These are phyloP conservation scores for Anneissia japonica DNA, from an alignment of 35 echinoderm and acorn worm genomes.

Conservation along the genomic window DNA sequence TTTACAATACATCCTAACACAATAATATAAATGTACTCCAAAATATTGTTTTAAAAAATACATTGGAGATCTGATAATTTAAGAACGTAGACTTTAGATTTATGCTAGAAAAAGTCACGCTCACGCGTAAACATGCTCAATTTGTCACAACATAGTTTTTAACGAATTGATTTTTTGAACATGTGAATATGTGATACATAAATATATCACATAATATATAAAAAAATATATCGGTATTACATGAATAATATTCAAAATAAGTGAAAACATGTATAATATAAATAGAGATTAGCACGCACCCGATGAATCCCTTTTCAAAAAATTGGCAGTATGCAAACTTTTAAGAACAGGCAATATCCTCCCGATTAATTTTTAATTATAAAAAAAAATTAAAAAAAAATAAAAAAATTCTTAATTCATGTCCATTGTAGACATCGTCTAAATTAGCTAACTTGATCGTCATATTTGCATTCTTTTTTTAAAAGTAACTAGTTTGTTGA, in stretches of 20 bases:
- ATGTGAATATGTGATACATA: not conserved
- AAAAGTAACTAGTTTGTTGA: not conserved
- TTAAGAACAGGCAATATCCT: not conserved
- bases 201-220: not conserved
- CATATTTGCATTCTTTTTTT: no score
- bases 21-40: not conserved
- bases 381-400: no score
- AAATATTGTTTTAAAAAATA: not conserved
- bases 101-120: no score
- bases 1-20: not conserved
- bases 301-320: not conserved
- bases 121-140: not conserved
- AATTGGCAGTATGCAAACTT: not conserved
- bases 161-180: not conserved
- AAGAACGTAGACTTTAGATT: no score
- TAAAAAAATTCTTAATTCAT: no score
- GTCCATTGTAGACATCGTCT: no score
- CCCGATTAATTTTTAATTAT: not conserved
- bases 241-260: conserved; percentile 2
- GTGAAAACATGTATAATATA: not conserved
- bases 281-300: not conserved
- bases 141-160: not conserved
- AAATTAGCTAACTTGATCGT: no score
- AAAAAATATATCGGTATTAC: not conserved
- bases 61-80: not conserved